These are phyloP conservation scores for Boleophthalmus pectinirostris DNA, from an alignment of 2,113 vertebrate genomes.

Conservation along the genomic window DNA sequence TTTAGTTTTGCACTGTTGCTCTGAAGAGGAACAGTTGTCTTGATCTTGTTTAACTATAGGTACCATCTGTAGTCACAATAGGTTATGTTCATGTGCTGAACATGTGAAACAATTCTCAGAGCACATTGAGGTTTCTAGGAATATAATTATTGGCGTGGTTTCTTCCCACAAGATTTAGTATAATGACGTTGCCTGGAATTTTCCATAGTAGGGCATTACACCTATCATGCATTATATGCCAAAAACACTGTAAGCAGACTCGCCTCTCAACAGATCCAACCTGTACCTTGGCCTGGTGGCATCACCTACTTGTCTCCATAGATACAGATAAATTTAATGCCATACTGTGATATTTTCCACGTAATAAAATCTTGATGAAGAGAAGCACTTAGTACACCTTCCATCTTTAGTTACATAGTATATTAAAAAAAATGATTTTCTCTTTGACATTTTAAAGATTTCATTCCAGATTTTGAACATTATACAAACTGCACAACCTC, in stretches of 20 bases:
- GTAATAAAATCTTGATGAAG: neutral
- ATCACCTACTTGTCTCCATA: neutral
- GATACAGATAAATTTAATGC: neutral
- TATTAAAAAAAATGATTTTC: neutral
- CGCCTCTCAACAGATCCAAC: neutral
- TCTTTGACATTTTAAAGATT: neutral
- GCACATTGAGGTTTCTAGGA: neutral
- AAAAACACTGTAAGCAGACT: too few species aligned
- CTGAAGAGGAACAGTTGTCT: constrained; percentile 11
- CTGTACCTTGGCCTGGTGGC: neutral
- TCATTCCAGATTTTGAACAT: neutral
- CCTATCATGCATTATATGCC: neutral
- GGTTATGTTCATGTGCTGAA: neutral
- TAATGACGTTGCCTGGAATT: neutral
- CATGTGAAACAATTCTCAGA: neutral
- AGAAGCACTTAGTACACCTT: neutral
- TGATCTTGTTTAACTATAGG: constrained; percentile 9
- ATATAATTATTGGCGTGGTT: neutral
- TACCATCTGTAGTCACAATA: constrained; percentile 14
- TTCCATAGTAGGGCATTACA: neutral
- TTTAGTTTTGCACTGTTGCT: constrained; percentile 23
- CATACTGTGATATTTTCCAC: neutral
- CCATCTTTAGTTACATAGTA: neutral
- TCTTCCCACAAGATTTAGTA: neutral
- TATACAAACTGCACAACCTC: neutral